phyloP scores from a whole-genome alignment of 2,113 vertebrate species.

The Solea senegalensis region DNA sequence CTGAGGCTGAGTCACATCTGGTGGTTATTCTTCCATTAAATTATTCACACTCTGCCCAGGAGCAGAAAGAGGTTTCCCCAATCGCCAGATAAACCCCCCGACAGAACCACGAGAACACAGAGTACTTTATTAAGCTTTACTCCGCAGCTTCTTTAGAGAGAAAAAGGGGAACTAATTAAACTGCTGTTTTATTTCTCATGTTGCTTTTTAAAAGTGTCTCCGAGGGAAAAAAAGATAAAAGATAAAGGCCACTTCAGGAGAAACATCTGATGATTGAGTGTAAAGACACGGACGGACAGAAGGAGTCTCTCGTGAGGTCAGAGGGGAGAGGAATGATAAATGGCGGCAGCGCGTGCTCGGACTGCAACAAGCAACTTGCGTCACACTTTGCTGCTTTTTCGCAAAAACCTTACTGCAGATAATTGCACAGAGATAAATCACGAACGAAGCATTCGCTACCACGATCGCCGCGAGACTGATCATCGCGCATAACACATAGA shows the following conservation, averaged over 20 bases:
- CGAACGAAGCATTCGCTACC: too few species aligned
- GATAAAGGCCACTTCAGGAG: constrained; percentile 22
- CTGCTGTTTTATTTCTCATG: neutral
- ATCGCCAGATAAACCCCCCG: constrained; percentile 10
- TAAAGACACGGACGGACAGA: neutral
- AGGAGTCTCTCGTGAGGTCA: neutral
- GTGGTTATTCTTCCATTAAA: constrained; percentile 45
- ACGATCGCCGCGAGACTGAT: too few species aligned
- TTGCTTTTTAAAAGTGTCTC: constrained; percentile 15
- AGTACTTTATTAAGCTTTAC: neutral
- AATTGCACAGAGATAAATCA: too few species aligned
- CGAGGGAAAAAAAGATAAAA: constrained; percentile 6
- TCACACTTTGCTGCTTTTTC: neutral
- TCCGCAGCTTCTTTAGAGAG: neutral
- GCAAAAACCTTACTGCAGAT: neutral
- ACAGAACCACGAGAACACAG: constrained; percentile 17
- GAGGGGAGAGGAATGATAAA: constrained; percentile 10
- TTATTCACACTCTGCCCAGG: constrained; percentile 36
- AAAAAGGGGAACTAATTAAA: constrained; percentile 27
- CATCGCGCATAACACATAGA: too few species aligned
- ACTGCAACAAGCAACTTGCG: neutral
- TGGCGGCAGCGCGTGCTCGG: neutral
- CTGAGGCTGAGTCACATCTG: constrained; percentile 45
- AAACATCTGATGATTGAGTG: neutral
- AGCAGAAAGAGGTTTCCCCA: constrained; percentile 14